phyloP scores from a whole-genome alignment of 2,113 vertebrate species.

The Melanostigma gelatinosum region DNA sequence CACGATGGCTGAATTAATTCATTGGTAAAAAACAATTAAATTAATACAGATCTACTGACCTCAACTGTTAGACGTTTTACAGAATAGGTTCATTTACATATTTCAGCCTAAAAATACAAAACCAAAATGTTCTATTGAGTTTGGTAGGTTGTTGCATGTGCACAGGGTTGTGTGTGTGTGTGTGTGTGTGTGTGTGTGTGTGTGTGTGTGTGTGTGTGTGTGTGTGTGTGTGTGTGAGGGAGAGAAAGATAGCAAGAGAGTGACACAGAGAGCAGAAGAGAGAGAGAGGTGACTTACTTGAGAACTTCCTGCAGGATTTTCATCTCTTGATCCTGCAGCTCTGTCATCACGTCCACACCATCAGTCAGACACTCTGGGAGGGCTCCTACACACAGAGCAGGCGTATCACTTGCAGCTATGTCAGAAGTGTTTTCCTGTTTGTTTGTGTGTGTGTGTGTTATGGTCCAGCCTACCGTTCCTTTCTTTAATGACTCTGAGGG shows the following conservation, averaged over 20 bases:
- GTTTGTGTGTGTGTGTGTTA: neutral
- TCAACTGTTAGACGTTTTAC: neutral
- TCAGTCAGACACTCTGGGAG: conserved; percentile 95
- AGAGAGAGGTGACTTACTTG: conserved; percentile 81
- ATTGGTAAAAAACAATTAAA: neutral
- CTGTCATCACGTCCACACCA: conserved; percentile 91
- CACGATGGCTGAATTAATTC: neutral
- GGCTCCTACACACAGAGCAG: conserved; percentile 81
- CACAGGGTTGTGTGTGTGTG: too few relatives aligned
- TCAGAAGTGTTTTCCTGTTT: neutral
- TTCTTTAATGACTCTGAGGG: conserved; percentile 94
- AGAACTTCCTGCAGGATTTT: conserved; percentile 95
- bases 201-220: too few relatives aligned
- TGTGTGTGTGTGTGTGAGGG: too few relatives aligned
- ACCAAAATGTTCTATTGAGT: neutral
- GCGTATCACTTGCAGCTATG: neutral
- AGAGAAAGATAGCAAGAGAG: too few relatives aligned
- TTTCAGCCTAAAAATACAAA: neutral
- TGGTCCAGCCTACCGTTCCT: conserved; percentile 86
- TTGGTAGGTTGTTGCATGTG: neutral
- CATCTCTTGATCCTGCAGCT: conserved; percentile 95
- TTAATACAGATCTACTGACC: neutral
- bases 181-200: too few relatives aligned
- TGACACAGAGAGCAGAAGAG: neutral
- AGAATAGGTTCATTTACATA: neutral